A percentile compares a stretch with the other conserved stretches of the same genome.
phyloP scores from a whole-genome alignment of 2,113 vertebrate species.

The Podilymbus podiceps region DNA sequence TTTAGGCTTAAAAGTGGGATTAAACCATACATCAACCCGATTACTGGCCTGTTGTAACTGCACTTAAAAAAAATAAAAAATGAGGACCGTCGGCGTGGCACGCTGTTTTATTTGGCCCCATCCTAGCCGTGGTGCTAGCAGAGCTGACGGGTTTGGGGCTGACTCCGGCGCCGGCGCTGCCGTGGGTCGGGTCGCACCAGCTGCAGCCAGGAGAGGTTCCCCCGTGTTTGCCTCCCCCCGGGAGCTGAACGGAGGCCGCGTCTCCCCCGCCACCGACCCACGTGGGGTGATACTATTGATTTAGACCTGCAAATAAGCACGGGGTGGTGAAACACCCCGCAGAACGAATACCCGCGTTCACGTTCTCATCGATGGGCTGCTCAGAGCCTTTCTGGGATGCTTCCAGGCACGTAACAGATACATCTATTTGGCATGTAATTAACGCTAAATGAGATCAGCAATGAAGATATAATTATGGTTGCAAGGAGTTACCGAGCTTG shows the following conservation, averaged over 20 bases:
- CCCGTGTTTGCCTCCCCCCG: rapidly evolving
- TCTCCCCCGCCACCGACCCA: no score
- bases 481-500: neutral
- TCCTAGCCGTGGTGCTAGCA: neutral
- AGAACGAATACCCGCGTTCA: neutral
- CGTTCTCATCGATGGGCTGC: neutral
- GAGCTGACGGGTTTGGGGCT: neutral
- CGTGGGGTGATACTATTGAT: neutral
- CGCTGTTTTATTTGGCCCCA: neutral
- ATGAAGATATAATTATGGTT: neutral
- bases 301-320: neutral
- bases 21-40: rapidly evolving
- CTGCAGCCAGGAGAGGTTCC: neutral
- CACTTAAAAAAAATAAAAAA: neutral
- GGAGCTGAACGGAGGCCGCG: neutral
- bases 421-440: conserved; percentile 2
- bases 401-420: neutral
- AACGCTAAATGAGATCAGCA: neutral
- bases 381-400: neutral
- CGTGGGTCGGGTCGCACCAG: rapidly evolving
- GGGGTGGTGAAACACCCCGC: rapidly evolving
- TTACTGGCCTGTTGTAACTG: rapidly evolving
- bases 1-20: neutral
- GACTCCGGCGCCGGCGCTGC: neutral
- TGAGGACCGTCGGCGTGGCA: rapidly evolving